These are phyloP conservation scores for Diarsia mendica DNA, from an alignment of 2,888 invertebrate genomes.

Conservation along the genomic window DNA sequence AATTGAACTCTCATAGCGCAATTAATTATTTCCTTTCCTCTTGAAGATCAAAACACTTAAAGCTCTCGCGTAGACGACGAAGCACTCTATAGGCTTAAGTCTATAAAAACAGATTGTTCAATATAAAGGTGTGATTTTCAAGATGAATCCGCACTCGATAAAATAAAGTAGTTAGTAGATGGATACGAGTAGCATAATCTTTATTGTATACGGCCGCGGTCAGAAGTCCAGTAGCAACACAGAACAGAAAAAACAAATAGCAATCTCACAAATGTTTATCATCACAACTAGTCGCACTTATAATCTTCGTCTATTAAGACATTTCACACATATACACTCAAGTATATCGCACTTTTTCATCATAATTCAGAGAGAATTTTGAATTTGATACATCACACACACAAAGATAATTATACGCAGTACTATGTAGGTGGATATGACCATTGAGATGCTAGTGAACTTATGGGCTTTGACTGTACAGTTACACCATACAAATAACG, in stretches of 20 bases:
- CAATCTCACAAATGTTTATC: not conserved
- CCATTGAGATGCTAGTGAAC: not conserved
- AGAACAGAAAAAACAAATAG: too few relatives aligned
- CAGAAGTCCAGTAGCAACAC: not conserved
- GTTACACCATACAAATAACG: not conserved
- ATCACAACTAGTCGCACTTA: too few relatives aligned
- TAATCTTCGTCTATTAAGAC: too few relatives aligned
- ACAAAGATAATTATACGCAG: not conserved
- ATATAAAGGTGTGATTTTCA: conserved; percentile 28
- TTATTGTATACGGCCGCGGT: not conserved
- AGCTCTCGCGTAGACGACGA: conserved; percentile 3
- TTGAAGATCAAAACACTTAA: conserved; percentile 34
- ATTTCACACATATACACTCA: too few relatives aligned
- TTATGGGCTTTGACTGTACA: not conserved
- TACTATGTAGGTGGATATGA: not conserved
- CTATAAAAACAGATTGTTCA: conserved; percentile 21
- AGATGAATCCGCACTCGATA: conserved; percentile 1
- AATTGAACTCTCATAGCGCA: conserved; percentile 11
- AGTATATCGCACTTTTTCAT: too few relatives aligned
- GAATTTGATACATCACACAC: not conserved
- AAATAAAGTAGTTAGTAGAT: not conserved
- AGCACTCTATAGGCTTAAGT: conserved; percentile 26
- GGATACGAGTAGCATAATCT: not conserved
- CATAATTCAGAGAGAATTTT: too few relatives aligned
- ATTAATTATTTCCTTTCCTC: conserved; percentile 11